Conservation (phyloP, 2,797 vertebrate genomes). For the Bradypus variegatus region DNA sequence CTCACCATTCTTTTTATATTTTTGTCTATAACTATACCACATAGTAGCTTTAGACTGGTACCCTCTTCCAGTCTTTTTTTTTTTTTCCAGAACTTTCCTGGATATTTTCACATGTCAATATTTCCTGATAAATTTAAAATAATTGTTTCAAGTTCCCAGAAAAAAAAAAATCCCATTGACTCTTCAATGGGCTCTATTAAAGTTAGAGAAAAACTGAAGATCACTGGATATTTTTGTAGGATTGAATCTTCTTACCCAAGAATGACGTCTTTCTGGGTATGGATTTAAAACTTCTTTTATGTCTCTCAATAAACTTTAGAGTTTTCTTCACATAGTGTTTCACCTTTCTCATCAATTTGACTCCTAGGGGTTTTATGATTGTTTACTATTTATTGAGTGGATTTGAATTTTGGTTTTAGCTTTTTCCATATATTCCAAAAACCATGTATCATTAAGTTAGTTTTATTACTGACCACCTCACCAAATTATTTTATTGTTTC, state of each 20-base stretch:
- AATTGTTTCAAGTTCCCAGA: not conserved
- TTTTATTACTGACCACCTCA: not conserved
- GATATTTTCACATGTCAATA: not conserved
- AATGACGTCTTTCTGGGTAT: not conserved
- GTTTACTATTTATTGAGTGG: not conserved
- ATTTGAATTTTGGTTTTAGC: not conserved
- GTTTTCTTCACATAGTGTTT: not conserved
- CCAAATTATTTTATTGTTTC: not conserved
- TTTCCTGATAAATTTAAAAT: conserved; percentile 17
- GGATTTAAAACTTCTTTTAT: not conserved
- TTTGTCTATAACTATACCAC: not conserved
- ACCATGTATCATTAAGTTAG: not conserved
- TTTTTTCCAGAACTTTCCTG: not conserved
- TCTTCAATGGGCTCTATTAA: not conserved
- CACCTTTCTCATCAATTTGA: not conserved
- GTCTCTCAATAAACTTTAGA: not conserved
- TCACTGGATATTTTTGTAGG: not conserved
- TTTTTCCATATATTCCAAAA: not conserved
- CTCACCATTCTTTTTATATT: not conserved
- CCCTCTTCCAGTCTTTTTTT: not conserved
- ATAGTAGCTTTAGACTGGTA: not conserved
- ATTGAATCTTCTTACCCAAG: not conserved
- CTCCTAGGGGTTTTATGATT: not conserved
- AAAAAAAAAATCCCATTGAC: not conserved
- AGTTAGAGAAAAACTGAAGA: not conserved